Percentiles rank a stretch among this genome's conserved stretches.
Evolutionary conservation across 2,888 invertebrate species (phyloP).

Genomic region (Merodon equestris): DNA sequence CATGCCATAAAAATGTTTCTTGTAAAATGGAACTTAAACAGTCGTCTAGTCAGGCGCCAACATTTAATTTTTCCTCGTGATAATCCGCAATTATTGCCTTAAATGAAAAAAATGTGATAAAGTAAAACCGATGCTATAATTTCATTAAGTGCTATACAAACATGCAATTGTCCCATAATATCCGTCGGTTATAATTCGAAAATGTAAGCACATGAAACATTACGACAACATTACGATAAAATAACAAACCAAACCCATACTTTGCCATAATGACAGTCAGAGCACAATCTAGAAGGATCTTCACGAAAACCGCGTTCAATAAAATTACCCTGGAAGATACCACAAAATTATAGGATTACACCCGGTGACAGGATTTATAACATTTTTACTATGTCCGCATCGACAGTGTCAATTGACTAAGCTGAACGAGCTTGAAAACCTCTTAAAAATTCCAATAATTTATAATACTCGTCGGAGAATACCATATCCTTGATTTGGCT

Average conservation of each 20-base stretch:
- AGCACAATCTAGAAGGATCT: constrained; percentile 34
- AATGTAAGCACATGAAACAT: constrained; percentile 24
- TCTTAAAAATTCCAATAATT: constrained; percentile 56
- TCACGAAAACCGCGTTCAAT: constrained; percentile 38
- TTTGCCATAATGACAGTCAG: constrained; percentile 6
- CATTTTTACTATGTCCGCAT: constrained; percentile 29
- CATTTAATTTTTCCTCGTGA: too few species aligned
- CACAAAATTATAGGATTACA: constrained; percentile 23
- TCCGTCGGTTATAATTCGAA: constrained; percentile 30
- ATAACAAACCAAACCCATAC: constrained; percentile 19
- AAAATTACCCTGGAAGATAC: constrained; percentile 10
- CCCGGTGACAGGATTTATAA: constrained; percentile 31
- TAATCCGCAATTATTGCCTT: too few species aligned
- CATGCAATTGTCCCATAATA: constrained; percentile 24
- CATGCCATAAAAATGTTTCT: too few species aligned
- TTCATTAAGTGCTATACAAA: not conserved
- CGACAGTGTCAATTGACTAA: not conserved
- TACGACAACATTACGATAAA: constrained; percentile 27
- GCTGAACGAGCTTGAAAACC: constrained; percentile 8
- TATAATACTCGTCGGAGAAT: constrained; percentile 42
- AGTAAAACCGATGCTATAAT: too few species aligned
- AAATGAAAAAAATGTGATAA: too few species aligned
- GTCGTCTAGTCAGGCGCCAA: too few species aligned
- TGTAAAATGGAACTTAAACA: too few species aligned
- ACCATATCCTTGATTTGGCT: not conserved